These are phyloP conservation scores for Bubalus kerabau DNA, from an alignment of 2,113 vertebrate species.

Conservation along the genomic window DNA sequence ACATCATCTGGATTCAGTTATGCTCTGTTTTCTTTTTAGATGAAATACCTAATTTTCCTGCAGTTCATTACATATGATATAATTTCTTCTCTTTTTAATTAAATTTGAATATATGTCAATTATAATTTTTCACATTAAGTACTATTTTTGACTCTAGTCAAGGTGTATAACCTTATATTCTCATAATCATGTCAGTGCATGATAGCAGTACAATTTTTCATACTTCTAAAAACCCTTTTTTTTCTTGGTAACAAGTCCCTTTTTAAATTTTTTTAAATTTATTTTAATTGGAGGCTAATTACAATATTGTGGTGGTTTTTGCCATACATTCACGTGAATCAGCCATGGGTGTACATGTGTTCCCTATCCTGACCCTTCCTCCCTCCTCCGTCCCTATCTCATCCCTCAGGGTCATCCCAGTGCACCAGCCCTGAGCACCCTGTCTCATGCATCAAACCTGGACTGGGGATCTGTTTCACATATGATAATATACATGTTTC, in stretches of 20 bases:
- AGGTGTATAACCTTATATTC: not conserved
- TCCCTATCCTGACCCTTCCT: not conserved
- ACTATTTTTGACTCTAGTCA: not conserved
- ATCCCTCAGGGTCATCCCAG: not conserved
- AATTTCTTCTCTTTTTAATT: conserved; percentile 51
- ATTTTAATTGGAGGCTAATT: not conserved
- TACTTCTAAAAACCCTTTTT: not conserved
- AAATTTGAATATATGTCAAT: conserved; percentile 39
- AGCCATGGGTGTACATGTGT: not conserved
- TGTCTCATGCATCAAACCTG: not conserved
- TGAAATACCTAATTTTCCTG: conserved; percentile 26
- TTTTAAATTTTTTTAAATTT: not conserved
- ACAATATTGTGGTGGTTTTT: not conserved
- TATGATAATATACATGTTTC: not conserved
- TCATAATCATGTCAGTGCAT: not conserved
- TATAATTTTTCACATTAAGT: conserved; percentile 23
- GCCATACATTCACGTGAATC: not conserved
- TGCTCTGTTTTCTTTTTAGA: conserved; percentile 3
- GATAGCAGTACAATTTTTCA: not conserved
- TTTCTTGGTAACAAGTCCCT: not conserved
- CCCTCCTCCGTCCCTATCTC: not conserved
- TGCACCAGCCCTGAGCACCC: not conserved
- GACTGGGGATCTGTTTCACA: not conserved
- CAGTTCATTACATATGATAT: not conserved
- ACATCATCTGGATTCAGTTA: conserved; percentile 20